Percentiles rank a stretch among this genome's conserved stretches.
These are phyloP conservation scores for Albula glossodonta DNA, from an alignment of 2,113 vertebrate genomes.

Conservation along the genomic window DNA sequence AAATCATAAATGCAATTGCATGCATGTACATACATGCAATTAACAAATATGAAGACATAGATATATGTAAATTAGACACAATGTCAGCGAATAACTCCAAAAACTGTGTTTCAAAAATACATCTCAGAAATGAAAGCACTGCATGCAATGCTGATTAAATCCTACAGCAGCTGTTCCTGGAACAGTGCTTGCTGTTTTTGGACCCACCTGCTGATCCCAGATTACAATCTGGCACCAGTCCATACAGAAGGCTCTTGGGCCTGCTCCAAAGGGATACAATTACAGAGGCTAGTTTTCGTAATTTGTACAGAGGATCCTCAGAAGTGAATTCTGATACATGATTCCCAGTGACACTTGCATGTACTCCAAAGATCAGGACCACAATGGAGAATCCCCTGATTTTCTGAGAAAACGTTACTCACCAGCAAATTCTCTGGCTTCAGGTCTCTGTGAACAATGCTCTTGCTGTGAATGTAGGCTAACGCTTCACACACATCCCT, in stretches of 20 bases:
- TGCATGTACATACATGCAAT: not conserved
- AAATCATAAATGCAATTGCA: not conserved
- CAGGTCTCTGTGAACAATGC: constrained; percentile 91
- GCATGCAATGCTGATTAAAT: not conserved
- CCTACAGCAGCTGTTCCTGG: not conserved
- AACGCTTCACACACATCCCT: constrained; percentile 85
- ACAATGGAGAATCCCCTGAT: not conserved
- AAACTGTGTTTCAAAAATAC: not conserved
- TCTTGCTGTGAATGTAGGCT: constrained; percentile 87
- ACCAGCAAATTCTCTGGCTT: constrained; percentile 98
- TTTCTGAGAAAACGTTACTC: constrained; percentile 48
- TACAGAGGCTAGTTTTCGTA: not conserved
- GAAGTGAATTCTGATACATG: not conserved
- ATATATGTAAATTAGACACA: not conserved
- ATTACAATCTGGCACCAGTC: not conserved
- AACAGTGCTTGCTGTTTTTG: not conserved
- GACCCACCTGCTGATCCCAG: not conserved
- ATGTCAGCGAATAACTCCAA: not conserved
- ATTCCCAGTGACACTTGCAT: not conserved
- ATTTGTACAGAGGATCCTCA: not conserved
- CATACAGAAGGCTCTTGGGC: not conserved
- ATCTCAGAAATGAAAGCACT: not conserved
- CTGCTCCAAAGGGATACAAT: not conserved
- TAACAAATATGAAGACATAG: not conserved
- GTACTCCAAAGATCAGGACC: not conserved